These are phyloP conservation scores for Mus pahari DNA, from an alignment of 2,113 vertebrate species.

Conservation along the genomic window DNA sequence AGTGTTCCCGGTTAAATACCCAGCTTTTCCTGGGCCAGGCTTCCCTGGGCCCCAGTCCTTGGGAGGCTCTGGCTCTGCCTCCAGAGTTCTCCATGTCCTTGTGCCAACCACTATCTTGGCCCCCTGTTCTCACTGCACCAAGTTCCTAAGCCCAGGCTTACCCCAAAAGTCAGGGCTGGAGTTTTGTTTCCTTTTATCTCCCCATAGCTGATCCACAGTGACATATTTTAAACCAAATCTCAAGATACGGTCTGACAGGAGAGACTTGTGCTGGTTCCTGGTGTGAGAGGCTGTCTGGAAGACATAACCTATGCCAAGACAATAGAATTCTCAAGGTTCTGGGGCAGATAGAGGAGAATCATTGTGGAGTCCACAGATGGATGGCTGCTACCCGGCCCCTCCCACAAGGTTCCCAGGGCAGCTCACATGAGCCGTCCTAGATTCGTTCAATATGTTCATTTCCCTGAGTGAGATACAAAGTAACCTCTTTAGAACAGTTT, in stretches of 20 bases:
- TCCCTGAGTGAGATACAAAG: not conserved
- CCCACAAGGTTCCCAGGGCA: not conserved
- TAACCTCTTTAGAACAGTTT: not conserved
- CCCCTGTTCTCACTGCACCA: not conserved
- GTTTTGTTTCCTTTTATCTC: not conserved
- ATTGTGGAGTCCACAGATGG: not conserved
- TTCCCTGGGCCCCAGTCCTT: slow-evolving; percentile 72
- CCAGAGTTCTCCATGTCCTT: slow-evolving; percentile 59
- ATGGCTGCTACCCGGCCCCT: not conserved
- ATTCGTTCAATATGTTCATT: not conserved
- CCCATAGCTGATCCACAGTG: slow-evolving; percentile 51
- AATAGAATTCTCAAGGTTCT: slow-evolving; percentile 52
- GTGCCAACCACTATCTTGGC: slow-evolving; percentile 72
- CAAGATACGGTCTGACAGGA: slow-evolving; percentile 58
- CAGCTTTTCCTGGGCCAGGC: slow-evolving; percentile 61
- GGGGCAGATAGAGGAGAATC: not conserved
- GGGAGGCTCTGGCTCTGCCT: slow-evolving; percentile 66
- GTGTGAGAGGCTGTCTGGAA: slow-evolving; percentile 52
- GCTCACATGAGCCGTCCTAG: not conserved
- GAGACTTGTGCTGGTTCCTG: slow-evolving; percentile 13
- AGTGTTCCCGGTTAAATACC: slow-evolving; percentile 79
- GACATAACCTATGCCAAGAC: slow-evolving; percentile 22
- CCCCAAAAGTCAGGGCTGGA: slow-evolving; percentile 58
- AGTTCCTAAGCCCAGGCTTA: slow-evolving; percentile 43
- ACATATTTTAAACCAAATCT: slow-evolving; percentile 58